Conservation (phyloP, 1,140 invertebrate species). For the Hormaphis cornu region DNA sequence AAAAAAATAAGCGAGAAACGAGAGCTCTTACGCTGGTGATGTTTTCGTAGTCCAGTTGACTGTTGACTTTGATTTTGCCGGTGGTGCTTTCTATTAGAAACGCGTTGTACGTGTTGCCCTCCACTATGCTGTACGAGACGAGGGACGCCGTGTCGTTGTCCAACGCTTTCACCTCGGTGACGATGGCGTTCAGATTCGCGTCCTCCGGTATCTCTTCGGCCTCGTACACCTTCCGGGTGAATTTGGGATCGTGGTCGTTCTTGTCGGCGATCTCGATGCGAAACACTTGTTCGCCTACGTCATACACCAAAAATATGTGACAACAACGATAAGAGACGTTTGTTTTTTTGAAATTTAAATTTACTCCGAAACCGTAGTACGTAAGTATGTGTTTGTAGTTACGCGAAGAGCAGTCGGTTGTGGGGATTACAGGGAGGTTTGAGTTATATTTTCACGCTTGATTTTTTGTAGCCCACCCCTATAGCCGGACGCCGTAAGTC, state of each 20-base stretch:
- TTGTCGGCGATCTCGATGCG: conserved; percentile 81
- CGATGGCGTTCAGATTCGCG: conserved; percentile 65
- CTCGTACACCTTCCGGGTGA: conserved; percentile 61
- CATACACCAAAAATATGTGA: too few relatives aligned
- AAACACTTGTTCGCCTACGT: conserved; percentile 59
- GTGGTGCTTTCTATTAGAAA: conserved; percentile 69
- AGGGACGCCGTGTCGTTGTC: conserved; percentile 72
- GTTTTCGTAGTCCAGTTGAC: conserved; percentile 72
- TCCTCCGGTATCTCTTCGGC: conserved; percentile 71
- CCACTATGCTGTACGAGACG: conserved; percentile 68
- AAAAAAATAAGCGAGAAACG: too few relatives aligned
- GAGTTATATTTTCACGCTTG: too few relatives aligned
- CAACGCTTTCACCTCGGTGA: conserved; percentile 69
- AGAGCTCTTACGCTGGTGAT: conserved; percentile 48
- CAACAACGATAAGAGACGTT: too few relatives aligned
- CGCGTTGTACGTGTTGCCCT: conserved; percentile 64
- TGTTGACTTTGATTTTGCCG: conserved; percentile 67
- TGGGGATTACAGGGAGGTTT: too few relatives aligned
- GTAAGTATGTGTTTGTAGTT: too few relatives aligned
- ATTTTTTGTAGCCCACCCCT: too few relatives aligned
- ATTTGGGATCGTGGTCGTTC: conserved; percentile 78
- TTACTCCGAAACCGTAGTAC: too few relatives aligned
- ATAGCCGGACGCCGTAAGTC: too few relatives aligned
- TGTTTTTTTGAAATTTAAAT: too few relatives aligned
- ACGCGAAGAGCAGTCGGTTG: too few relatives aligned